Conservation (phyloP, 2,888 invertebrate genomes). For the Embidobia sp. region DNA sequence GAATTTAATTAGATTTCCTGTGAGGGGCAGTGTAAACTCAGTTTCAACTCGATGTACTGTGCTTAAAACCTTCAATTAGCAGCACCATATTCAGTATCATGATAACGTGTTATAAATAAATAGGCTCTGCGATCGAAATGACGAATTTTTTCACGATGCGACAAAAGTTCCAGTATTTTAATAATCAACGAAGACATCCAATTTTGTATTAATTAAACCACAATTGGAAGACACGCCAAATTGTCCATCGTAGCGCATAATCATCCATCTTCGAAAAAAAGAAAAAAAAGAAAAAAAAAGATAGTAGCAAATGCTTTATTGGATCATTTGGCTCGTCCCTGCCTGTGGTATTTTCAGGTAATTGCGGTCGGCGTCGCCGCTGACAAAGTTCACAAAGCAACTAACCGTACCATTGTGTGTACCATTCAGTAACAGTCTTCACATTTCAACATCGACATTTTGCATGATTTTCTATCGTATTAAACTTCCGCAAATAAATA, state of each 20-base stretch:
- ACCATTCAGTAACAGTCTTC: conserved; percentile 60
- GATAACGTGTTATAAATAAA: conserved; percentile 29
- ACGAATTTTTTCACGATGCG: neutral
- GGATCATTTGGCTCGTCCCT: conserved; percentile 37
- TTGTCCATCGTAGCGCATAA: conserved; percentile 32
- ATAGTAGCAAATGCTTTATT: conserved; percentile 42
- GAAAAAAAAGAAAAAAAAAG: conserved; percentile 17
- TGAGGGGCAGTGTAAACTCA: conserved; percentile 32
- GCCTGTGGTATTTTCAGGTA: conserved; percentile 46
- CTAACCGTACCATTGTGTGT: conserved; percentile 54
- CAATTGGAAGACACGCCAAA: too few relatives aligned
- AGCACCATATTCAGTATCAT: conserved; percentile 56
- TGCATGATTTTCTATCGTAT: conserved; percentile 70
- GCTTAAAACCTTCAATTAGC: conserved; percentile 60
- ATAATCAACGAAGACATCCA: neutral
- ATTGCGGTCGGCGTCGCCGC: conserved; percentile 54
- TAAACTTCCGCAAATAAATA: conserved; percentile 45
- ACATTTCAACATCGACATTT: conserved; percentile 67
- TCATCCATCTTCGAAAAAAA: conserved; percentile 20
- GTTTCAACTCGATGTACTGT: conserved; percentile 47
- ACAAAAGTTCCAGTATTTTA: neutral
- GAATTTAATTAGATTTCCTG: conserved; percentile 42
- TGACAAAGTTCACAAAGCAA: conserved; percentile 70
- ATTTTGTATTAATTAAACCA: conserved; percentile 47
- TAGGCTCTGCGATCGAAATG: neutral